These are phyloP conservation scores for Rhinatrema bivittatum DNA, from an alignment of 2,797 vertebrate species.

Conservation along the genomic window DNA sequence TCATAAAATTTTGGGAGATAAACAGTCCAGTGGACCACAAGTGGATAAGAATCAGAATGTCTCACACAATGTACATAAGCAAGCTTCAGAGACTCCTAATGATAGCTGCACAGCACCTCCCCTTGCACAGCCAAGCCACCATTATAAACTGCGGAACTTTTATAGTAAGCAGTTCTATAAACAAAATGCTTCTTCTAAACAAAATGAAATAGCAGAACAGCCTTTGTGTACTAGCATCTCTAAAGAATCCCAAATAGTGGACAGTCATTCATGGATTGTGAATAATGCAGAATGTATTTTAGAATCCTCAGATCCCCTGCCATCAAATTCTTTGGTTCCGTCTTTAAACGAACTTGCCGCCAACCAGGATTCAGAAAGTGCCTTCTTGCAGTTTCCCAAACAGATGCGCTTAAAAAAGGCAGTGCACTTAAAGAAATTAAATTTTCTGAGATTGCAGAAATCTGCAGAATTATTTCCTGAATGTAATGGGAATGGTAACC, in stretches of 20 bases:
- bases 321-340: conserved; percentile 51
- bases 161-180: conserved; percentile 88
- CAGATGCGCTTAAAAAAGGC: conserved; percentile 80
- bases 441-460: conserved; percentile 81
- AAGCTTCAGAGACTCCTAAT: conserved; percentile 38
- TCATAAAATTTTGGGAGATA: conserved; percentile 38
- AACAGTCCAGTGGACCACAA: conserved; percentile 40
- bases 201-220: conserved; percentile 47
- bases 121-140: conserved; percentile 69
- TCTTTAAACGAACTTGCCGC: conserved; percentile 48
- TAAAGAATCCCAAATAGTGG: conserved; percentile 23
- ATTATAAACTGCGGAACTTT: conserved; percentile 84
- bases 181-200: conserved; percentile 55
- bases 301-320: conserved; percentile 44
- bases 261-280: conserved; percentile 40
- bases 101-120: conserved; percentile 45
- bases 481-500: not conserved
- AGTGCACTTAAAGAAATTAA: conserved; percentile 85
- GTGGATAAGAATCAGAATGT: conserved; percentile 12
- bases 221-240: conserved; percentile 38
- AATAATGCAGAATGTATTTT: conserved; percentile 41
- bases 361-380: conserved; percentile 33
- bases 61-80: conserved; percentile 38
- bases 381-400: conserved; percentile 38
- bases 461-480: conserved; percentile 53